Base-by-base conservation (phyloP, 2,113 vertebrate genomes). In the Toxotes chatareus region DNA sequence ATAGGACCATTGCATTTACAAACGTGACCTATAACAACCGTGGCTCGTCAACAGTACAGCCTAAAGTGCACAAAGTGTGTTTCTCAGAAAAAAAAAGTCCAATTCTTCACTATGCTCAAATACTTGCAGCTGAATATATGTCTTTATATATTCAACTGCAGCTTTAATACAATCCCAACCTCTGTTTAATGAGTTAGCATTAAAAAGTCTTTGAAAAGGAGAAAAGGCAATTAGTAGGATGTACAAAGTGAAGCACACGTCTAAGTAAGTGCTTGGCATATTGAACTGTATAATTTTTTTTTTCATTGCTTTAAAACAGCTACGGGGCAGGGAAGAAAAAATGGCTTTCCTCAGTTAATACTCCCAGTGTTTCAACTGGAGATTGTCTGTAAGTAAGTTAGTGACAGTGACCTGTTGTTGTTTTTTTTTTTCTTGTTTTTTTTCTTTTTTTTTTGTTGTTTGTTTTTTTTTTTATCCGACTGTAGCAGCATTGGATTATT, bases 331-430 rank as follows among this genome's bases (percentile, higher is more conserved):
- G 74, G 68, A 44, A 73, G 56, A 66, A 73, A 77, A 79, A 80
- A 92, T 83, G 92, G 84, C 90, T 94, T 90, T 90, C 79, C 81
- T 86, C 73, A 70, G 84, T 78, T 83, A 90, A 89, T 81, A 87
- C 79, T 91, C 74, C 89, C 88, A 72, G 73, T 49, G 23, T 80
- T 90, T 88, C 63, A 90, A 79, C 88, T 94, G 93, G 92, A 94
- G 92, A 96, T 96, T 95, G 86, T 94, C 96, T 95, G 94, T 90
- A 86, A 94, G 94, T 94, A 93, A 68, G 89, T 94, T 92, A 73
- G 93, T 84, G 90, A 92, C 89, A 90, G 82, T 86, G 82, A 90
- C 83, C 74, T 85, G 78, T 81, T 82, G 46, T 73, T 79, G 74
- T 42, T 73, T 4, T 5, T 71, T 16, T 62, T 44, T n/a, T 53